Percentiles rank a stretch among this genome's conserved stretches.
phyloP scores from a whole-genome alignment of 2,888 invertebrate species.

The Dicyrtomina minuta region DNA sequence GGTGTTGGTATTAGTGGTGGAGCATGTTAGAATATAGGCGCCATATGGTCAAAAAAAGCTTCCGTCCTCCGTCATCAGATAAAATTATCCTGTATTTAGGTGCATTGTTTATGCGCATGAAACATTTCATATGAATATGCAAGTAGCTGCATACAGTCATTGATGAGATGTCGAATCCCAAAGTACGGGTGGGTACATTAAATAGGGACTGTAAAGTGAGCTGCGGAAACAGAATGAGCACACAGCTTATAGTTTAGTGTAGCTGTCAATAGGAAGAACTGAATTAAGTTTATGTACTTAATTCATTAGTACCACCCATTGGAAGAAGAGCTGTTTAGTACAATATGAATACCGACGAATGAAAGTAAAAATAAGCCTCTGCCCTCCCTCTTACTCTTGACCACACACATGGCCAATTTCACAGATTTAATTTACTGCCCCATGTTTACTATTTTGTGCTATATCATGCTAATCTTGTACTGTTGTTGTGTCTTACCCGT shows the following conservation, averaged over 20 bases:
- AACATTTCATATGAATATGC: no score
- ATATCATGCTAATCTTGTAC: no score
- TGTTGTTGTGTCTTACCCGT: no score
- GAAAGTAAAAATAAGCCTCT: constrained; percentile 8
- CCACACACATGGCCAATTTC: constrained; percentile 34
- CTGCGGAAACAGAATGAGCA: constrained; percentile 10
- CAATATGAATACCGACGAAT: no score
- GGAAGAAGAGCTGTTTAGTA: not conserved
- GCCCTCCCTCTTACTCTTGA: constrained; percentile 14
- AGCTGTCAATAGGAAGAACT: constrained; percentile 7
- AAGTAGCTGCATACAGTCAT: not conserved
- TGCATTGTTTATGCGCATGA: no score
- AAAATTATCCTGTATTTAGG: no score
- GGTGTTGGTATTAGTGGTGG: no score
- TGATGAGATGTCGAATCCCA: not conserved
- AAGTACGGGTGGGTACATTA: not conserved
- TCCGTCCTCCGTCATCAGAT: no score
- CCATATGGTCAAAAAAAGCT: no score
- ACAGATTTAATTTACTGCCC: constrained; percentile 21
- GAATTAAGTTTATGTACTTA: constrained; percentile 1
- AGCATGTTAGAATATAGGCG: no score
- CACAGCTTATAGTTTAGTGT: no score
- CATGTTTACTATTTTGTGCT: no score
- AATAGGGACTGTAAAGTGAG: not conserved
- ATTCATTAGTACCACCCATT: constrained; percentile 12